These are phyloP conservation scores for Mesochorus sp. DNA, from an alignment of 2,888 invertebrate genomes.

Conservation along the genomic window DNA sequence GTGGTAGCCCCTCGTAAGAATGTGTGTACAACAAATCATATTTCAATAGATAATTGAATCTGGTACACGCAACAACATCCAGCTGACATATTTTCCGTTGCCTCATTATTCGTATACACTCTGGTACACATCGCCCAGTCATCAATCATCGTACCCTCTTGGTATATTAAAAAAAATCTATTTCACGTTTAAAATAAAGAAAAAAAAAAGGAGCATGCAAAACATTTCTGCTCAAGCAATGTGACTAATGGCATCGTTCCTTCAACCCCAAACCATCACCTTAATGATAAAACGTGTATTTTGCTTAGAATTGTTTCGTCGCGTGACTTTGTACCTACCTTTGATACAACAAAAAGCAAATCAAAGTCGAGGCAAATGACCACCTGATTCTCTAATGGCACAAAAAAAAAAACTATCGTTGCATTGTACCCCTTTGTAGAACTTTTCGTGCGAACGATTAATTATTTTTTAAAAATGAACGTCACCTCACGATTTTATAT, in stretches of 20 bases:
- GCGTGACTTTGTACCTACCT: slow-evolving; percentile 51
- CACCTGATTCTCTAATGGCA: slow-evolving; percentile 43
- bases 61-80: slow-evolving; percentile 40
- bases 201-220: slow-evolving; percentile 19
- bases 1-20: slow-evolving; percentile 34
- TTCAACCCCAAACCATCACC: neutral
- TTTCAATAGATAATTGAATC: slow-evolving; percentile 61
- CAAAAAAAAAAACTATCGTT: slow-evolving; percentile 11
- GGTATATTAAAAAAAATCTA: neutral
- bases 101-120: slow-evolving; percentile 38
- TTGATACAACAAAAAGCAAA: slow-evolving; percentile 30
- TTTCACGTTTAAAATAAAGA: too few relatives aligned
- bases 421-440: neutral
- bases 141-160: slow-evolving; percentile 53
- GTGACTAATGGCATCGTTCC: slow-evolving; percentile 55
- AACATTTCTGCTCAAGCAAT: slow-evolving; percentile 47
- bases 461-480: neutral
- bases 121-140: slow-evolving; percentile 7
- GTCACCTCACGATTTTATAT: neutral
- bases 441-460: neutral
- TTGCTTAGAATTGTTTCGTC: slow-evolving; percentile 60
- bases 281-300: slow-evolving; percentile 57
- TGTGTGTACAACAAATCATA: slow-evolving; percentile 50
- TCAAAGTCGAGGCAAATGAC: slow-evolving; percentile 37
- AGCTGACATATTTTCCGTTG: slow-evolving; percentile 50